Conservation (phyloP, 2,113 vertebrate species). For the Dipodomys merriami region DNA sequence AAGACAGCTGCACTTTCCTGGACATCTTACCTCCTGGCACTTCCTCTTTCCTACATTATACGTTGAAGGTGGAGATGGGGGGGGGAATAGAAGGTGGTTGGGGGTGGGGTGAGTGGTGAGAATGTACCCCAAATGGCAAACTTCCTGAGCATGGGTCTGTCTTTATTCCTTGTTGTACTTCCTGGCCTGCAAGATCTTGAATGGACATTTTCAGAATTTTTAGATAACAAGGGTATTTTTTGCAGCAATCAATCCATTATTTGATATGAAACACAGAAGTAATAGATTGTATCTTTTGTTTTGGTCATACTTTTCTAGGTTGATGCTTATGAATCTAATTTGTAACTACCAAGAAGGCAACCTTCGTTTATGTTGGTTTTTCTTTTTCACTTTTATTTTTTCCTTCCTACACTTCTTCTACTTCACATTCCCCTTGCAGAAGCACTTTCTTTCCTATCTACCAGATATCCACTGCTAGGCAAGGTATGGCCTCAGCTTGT, state of each 20-base stretch:
- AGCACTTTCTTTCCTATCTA: not conserved
- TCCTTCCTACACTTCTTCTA: not conserved
- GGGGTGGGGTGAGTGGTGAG: too few relatives aligned
- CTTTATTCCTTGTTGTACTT: not conserved
- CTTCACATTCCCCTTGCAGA: not conserved
- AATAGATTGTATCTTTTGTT: not conserved
- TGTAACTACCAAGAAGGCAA: not conserved
- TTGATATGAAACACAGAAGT: not conserved
- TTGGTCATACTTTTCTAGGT: not conserved
- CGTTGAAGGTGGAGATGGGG: accelerated
- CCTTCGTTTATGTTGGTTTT: not conserved
- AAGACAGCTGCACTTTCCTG: not conserved
- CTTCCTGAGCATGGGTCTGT: not conserved
- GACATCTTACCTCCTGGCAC: not conserved
- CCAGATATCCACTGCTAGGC: not conserved
- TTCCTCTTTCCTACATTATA: not conserved
- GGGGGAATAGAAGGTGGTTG: too few relatives aligned
- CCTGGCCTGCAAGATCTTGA: not conserved
- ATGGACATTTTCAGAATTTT: not conserved
- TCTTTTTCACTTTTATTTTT: not conserved
- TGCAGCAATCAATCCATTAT: not conserved
- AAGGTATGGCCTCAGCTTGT: not conserved
- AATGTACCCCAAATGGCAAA: not conserved
- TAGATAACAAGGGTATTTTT: not conserved
- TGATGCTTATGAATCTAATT: not conserved